phyloP scores from a whole-genome alignment of 2,797 vertebrate genomes.

The Catharus ustulatus region DNA sequence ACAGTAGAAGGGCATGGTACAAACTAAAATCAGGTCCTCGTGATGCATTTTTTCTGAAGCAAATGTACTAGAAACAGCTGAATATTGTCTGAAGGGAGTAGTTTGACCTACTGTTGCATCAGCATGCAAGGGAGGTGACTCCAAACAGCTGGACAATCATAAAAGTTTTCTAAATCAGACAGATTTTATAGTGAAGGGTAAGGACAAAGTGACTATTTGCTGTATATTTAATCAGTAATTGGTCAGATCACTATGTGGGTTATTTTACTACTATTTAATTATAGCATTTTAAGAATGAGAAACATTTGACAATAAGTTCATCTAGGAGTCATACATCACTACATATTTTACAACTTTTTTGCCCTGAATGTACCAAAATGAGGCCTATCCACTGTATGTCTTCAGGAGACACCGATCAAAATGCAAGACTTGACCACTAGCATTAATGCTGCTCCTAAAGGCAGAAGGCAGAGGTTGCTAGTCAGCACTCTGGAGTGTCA shows the following conservation, averaged over 20 bases:
- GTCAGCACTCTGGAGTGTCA: not conserved
- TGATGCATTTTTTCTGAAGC: not conserved
- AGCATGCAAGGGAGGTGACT: not conserved
- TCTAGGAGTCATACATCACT: not conserved
- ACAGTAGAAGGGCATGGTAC: not conserved
- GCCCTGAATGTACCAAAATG: not conserved
- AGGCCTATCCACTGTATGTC: not conserved
- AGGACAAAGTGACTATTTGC: not conserved
- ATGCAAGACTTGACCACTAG: not conserved
- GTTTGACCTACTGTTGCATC: not conserved
- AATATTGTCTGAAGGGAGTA: not conserved
- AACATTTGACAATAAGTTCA: not conserved
- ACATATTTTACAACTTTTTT: not conserved
- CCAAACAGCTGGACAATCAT: not conserved
- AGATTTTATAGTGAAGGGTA: not conserved
- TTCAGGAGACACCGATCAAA: not conserved
- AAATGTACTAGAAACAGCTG: not conserved
- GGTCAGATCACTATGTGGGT: not conserved
- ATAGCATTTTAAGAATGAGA: not conserved
- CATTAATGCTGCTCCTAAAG: slow-evolving; percentile 6
- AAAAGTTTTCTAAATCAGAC: not conserved
- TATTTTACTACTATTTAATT: not conserved
- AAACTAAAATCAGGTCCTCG: not conserved
- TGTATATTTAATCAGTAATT: slow-evolving; percentile 4
- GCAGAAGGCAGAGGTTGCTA: not conserved